These are phyloP conservation scores for Leptinotarsa rubiginosa DNA, from an alignment of 2,888 invertebrate genomes.

Conservation along the genomic window DNA sequence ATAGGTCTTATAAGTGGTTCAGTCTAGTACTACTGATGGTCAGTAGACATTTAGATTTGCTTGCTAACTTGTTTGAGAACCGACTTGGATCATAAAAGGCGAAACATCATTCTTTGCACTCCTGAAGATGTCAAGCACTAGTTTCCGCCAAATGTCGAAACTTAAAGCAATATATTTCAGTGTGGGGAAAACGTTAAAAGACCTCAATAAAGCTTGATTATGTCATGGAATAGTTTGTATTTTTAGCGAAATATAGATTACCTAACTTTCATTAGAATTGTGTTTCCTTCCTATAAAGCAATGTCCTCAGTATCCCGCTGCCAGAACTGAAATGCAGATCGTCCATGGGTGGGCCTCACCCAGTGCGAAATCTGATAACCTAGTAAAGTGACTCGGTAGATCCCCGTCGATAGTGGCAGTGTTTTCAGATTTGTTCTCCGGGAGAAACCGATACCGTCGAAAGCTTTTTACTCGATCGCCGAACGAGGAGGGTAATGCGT, in stretches of 20 bases:
- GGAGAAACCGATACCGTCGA: conserved; percentile 40
- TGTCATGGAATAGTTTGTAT: not conserved
- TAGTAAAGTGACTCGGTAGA: conserved; percentile 32
- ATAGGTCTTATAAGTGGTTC: too few relatives aligned
- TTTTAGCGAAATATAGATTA: not conserved
- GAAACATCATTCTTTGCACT: too few relatives aligned
- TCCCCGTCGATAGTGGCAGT: conserved; percentile 49
- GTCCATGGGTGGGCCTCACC: conserved; percentile 41
- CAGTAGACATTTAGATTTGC: too few relatives aligned
- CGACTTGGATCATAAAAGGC: too few relatives aligned
- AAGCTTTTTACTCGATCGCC: conserved; percentile 23
- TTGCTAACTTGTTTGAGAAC: too few relatives aligned
- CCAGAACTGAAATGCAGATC: not conserved
- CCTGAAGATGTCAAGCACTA: too few relatives aligned
- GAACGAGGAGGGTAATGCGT: conserved; percentile 13
- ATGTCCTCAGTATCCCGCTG: not conserved
- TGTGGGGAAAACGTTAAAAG: too few relatives aligned
- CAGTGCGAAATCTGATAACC: conserved; percentile 44
- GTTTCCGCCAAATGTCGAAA: too few relatives aligned
- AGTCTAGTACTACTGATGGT: too few relatives aligned
- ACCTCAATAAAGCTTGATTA: not conserved
- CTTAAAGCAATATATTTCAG: too few relatives aligned
- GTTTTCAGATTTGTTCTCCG: conserved; percentile 49
- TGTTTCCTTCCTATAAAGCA: not conserved
- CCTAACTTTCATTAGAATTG: not conserved